phyloP scores from a whole-genome alignment of 2,797 vertebrate species.

The Siniperca undulata region DNA sequence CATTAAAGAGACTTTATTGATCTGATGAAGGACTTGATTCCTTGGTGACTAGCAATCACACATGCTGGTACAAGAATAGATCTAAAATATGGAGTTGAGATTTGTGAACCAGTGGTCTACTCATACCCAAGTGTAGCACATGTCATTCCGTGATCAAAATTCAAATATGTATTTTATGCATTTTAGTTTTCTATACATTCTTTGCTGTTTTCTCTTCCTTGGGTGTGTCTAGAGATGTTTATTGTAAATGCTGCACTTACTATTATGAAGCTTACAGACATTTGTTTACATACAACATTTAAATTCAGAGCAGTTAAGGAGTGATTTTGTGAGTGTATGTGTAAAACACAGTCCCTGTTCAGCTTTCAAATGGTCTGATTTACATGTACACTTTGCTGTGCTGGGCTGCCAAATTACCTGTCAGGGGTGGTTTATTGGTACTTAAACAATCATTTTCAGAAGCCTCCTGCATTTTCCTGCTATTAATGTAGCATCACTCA shows the following conservation, averaged over 20 bases:
- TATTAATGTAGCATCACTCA: conserved; percentile 62
- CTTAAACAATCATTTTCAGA: conserved; percentile 77
- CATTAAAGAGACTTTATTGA: conserved; percentile 12
- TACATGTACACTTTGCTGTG: conserved; percentile 59
- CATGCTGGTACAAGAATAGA: neutral
- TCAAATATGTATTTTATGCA: neutral
- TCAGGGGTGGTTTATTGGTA: conserved; percentile 69
- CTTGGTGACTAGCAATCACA: neutral
- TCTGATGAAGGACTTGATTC: conserved; percentile 11
- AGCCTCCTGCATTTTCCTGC: conserved; percentile 56
- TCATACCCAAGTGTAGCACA: neutral
- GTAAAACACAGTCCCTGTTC: conserved; percentile 23
- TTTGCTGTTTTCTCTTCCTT: neutral
- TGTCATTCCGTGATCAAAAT: neutral
- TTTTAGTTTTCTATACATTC: neutral
- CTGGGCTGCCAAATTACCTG: conserved; percentile 72
- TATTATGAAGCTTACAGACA: neutral
- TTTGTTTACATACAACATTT: conserved; percentile 9
- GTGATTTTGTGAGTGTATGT: conserved; percentile 17
- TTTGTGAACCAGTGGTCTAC: neutral
- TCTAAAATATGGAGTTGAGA: conserved; percentile 10
- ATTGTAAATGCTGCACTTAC: neutral
- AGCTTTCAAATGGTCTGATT: conserved; percentile 66
- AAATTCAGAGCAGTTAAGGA: neutral
- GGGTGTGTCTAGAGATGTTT: neutral